phyloP scores from a whole-genome alignment of 1,140 invertebrate genomes.

The Trinorchestia longiramus region DNA sequence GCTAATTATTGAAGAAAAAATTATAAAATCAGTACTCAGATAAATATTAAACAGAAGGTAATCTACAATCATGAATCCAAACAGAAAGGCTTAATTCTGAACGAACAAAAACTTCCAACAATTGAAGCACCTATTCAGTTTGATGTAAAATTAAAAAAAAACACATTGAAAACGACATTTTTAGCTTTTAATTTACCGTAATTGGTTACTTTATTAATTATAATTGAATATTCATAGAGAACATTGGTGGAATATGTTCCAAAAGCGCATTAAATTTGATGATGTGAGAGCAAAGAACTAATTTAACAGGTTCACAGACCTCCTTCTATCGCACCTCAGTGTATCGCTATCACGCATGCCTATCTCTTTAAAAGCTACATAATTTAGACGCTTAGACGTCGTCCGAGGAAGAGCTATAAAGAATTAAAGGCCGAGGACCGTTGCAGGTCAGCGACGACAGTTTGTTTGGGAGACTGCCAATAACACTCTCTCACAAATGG shows the following conservation, averaged over 20 bases:
- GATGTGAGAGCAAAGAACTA: background rate
- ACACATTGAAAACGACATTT: background rate
- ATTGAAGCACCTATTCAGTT: background rate
- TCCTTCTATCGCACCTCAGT: background rate
- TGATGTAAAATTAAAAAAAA: background rate
- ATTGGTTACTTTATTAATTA: background rate
- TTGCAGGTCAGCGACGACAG: background rate
- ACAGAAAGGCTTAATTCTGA: background rate
- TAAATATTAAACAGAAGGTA: background rate
- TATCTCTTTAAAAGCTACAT: background rate
- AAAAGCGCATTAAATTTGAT: background rate
- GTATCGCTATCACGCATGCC: background rate
- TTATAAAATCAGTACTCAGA: background rate
- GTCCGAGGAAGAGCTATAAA: constrained; percentile 17
- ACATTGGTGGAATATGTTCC: background rate
- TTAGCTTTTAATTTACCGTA: background rate
- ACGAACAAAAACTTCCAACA: background rate
- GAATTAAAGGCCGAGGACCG: constrained; percentile 10
- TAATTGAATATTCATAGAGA: background rate
- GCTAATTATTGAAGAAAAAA: no score
- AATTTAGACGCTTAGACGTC: background rate
- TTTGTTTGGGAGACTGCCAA: background rate
- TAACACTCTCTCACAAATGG: background rate
- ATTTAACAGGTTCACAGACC: background rate
- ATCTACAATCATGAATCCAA: background rate